Conservation (phyloP, 2,113 vertebrate species). For the Callipepla californica region DNA sequence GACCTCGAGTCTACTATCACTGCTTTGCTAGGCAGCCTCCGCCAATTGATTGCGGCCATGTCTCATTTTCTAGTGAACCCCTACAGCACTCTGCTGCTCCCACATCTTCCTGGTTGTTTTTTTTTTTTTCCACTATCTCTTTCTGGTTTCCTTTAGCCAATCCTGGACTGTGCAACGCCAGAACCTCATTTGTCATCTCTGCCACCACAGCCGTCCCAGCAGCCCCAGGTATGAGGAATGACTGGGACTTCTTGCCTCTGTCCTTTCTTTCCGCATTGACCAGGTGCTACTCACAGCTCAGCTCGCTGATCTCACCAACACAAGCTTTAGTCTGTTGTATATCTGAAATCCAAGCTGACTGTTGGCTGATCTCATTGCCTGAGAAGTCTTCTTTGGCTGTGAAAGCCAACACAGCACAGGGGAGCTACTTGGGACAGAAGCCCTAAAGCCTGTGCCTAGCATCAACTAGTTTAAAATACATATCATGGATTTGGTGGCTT, state of each 20-base stretch:
- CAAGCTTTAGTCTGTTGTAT: neutral
- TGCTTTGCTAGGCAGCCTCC: rapidly evolving
- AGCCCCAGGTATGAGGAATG: neutral
- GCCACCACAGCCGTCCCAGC: neutral
- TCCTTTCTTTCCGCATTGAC: rapidly evolving
- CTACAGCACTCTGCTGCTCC: neutral
- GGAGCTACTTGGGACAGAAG: neutral
- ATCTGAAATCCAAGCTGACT: neutral
- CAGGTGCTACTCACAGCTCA: rapidly evolving
- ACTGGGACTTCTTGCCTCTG: neutral
- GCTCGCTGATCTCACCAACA: neutral
- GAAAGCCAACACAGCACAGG: neutral
- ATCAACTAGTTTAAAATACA: neutral
- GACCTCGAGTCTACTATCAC: rapidly evolving
- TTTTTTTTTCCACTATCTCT: neutral
- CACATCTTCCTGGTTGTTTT: too few species aligned
- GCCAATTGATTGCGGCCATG: rapidly evolving
- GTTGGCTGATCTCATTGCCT: neutral
- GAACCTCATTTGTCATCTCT: neutral
- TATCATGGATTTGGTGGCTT: neutral
- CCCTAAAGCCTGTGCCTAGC: neutral
- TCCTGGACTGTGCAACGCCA: neutral
- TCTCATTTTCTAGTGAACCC: neutral
- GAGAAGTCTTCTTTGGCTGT: rapidly evolving
- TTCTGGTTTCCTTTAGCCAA: neutral